phyloP scores from a whole-genome alignment of 2,797 vertebrate genomes.

The Aulostomus chinensis region DNA sequence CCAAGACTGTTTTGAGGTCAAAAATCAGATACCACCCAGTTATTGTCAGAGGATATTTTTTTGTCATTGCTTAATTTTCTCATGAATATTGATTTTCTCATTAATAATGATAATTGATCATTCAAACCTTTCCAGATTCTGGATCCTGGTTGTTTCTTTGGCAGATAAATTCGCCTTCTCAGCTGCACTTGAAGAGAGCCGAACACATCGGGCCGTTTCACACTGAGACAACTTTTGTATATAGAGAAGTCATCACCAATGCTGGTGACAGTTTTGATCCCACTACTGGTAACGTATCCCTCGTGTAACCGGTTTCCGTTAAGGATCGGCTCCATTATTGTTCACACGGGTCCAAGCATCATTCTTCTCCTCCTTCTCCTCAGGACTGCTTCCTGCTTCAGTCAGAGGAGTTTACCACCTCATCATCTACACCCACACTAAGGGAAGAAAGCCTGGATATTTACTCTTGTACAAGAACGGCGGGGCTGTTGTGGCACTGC shows the following conservation, averaged over 20 bases:
- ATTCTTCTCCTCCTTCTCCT: background rate
- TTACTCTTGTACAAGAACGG: slow-evolving; percentile 31
- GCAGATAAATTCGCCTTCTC: slow-evolving; percentile 42
- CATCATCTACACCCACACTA: slow-evolving; percentile 39
- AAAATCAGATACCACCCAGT: no score
- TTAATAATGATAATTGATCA: no score
- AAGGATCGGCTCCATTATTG: no score
- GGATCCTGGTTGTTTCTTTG: background rate
- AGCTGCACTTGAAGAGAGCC: slow-evolving; percentile 31
- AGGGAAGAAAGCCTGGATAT: slow-evolving; percentile 23
- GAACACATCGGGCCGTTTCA: slow-evolving; percentile 36
- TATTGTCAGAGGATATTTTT: no score
- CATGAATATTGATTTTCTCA: no score
- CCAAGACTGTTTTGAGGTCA: no score
- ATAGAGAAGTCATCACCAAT: slow-evolving; percentile 43
- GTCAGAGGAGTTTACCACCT: slow-evolving; percentile 39
- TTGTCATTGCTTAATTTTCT: no score
- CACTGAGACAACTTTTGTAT: slow-evolving; percentile 22
- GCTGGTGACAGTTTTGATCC: slow-evolving; percentile 34
- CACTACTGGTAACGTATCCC: slow-evolving; percentile 27
- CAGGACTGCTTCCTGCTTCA: slow-evolving; percentile 41
- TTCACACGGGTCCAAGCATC: no score
- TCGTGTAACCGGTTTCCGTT: no score
- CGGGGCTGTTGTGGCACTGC: slow-evolving; percentile 8
- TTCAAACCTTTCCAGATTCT: no score